Evolutionary conservation across 2,113 vertebrate genomes (phyloP).

Genomic region (Cephalopholis sonnerati): DNA sequence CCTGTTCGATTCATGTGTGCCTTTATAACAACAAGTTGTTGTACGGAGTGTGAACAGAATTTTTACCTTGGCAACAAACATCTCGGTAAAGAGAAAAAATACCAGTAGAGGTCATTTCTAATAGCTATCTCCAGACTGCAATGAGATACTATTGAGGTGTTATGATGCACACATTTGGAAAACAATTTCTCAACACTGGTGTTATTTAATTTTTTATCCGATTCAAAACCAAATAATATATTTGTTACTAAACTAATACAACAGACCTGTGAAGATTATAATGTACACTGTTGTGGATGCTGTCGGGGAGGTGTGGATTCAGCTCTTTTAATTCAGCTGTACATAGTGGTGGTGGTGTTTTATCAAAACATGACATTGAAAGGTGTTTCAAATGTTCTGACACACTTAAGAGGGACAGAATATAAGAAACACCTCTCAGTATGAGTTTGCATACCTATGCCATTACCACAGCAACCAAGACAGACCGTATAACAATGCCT

Average conservation of each 20-base stretch:
- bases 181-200: slow-evolving; percentile 3
- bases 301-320: neutral
- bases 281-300: neutral
- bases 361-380: neutral
- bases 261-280: neutral
- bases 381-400: slow-evolving; percentile 30
- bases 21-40: slow-evolving; percentile 57
- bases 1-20: slow-evolving; percentile 65
- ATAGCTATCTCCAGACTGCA: slow-evolving; percentile 16
- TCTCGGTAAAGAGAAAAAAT: slow-evolving; percentile 13
- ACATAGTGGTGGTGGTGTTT: neutral
- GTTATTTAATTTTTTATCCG: neutral
- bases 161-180: slow-evolving; percentile 1
- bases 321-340: neutral
- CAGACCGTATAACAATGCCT: slow-evolving; percentile 37
- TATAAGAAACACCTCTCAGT: slow-evolving; percentile 39
- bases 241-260: slow-evolving; percentile 7
- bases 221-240: neutral
- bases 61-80: slow-evolving; percentile 57
- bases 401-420: slow-evolving; percentile 21
- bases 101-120: slow-evolving; percentile 19
- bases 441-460: slow-evolving; percentile 48
- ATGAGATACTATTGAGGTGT: neutral
- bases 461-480: slow-evolving; percentile 63
- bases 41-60: slow-evolving; percentile 59